Percentiles rank a stretch among this genome's conserved stretches.
Evolutionary conservation across 2,113 vertebrate genomes (phyloP).

Genomic region (Cricetomys ansorgei): DNA sequence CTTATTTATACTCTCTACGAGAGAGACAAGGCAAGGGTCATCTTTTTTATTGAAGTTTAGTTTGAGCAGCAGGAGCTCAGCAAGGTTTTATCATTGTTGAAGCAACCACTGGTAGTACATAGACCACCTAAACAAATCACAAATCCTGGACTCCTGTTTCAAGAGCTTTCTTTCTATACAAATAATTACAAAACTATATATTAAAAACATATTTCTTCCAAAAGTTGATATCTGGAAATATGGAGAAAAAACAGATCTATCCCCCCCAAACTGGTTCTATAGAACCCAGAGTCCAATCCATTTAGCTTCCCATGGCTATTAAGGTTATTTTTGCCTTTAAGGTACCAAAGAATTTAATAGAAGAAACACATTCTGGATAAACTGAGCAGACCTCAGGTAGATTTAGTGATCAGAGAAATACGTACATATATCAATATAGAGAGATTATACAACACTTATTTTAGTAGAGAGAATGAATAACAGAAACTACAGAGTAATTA

Average conservation of each 20-base stretch:
- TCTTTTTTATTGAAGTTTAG: background rate
- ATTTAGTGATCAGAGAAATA: background rate
- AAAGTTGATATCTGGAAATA: background rate
- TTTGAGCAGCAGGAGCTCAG: background rate
- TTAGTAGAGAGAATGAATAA: conserved; percentile 41
- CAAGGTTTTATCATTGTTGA: background rate
- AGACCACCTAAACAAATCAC: background rate
- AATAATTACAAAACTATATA: background rate
- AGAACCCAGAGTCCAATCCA: background rate
- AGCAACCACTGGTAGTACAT: background rate
- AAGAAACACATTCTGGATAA: background rate
- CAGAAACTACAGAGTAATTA: conserved; percentile 35
- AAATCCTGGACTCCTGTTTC: background rate
- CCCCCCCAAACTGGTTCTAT: background rate
- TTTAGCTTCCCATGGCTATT: background rate
- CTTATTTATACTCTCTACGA: background rate
- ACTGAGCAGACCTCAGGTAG: background rate
- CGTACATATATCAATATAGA: background rate
- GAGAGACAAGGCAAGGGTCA: background rate
- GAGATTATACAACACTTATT: conserved; percentile 62
- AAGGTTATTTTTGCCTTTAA: background rate
- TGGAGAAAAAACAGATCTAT: background rate
- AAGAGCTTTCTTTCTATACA: background rate
- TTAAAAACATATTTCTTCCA: background rate
- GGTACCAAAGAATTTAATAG: background rate